A percentile compares a stretch with the other conserved stretches of the same genome.
phyloP scores from a whole-genome alignment of 1,140 invertebrate species.

The Solenopsis fugax region DNA sequence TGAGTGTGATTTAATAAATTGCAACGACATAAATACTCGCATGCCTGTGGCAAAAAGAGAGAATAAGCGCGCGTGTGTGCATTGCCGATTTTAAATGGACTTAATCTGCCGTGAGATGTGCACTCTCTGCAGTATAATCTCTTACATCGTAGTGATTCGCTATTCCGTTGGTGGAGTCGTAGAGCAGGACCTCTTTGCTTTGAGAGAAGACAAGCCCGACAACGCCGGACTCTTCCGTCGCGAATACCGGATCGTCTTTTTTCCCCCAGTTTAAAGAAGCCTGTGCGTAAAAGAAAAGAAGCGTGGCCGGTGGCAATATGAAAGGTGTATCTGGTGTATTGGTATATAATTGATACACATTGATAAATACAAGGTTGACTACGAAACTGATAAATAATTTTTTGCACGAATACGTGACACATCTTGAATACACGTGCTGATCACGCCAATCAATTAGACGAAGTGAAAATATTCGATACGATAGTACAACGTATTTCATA shows the following conservation, averaged over 20 bases:
- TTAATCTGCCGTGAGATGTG: neutral
- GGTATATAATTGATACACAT: neutral
- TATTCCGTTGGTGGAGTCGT: conserved; percentile 91
- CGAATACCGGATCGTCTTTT: conserved; percentile 93
- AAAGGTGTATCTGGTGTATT: neutral
- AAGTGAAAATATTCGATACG: neutral
- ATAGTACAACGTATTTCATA: neutral
- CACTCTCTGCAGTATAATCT: conserved; percentile 11
- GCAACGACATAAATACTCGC: neutral
- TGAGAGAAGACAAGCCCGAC: conserved; percentile 95
- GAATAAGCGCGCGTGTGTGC: neutral
- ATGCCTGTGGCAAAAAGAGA: neutral
- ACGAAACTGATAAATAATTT: neutral
- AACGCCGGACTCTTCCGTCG: conserved; percentile 94
- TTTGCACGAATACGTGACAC: neutral
- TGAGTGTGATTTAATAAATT: neutral
- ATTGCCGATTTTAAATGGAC: neutral
- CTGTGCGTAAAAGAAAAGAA: conserved; percentile 73
- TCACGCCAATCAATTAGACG: neutral
- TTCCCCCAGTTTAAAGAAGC: conserved; percentile 93
- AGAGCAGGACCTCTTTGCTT: conserved; percentile 94
- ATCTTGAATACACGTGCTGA: neutral
- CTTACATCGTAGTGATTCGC: conserved; percentile 86
- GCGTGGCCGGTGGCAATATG: conserved; percentile 28
- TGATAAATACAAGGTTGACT: neutral